Percentiles rank a stretch among this genome's conserved stretches.
Evolutionary conservation across 2,888 invertebrate genomes (phyloP).

Genomic region (Leptopilina myrica): DNA sequence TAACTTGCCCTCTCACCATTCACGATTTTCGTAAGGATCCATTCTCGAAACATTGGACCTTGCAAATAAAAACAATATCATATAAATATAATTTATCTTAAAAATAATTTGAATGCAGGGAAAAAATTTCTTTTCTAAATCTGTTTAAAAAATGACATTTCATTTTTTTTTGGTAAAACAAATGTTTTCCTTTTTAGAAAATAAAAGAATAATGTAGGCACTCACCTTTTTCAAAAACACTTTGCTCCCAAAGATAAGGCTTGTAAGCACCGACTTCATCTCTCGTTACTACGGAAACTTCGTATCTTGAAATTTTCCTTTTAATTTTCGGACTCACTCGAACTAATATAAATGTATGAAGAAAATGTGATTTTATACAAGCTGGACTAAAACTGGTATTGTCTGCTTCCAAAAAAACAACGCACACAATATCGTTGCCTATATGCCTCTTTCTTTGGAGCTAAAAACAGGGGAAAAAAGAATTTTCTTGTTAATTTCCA

Average conservation of each 20-base stretch:
- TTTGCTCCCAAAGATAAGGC: constrained; percentile 96
- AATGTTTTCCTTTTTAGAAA: neutral
- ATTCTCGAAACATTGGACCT: constrained; percentile 94
- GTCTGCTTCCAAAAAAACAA: constrained; percentile 95
- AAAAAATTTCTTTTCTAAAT: constrained; percentile 25
- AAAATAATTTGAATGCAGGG: too few relatives aligned
- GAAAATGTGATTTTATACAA: constrained; percentile 96
- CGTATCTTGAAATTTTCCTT: constrained; percentile 91
- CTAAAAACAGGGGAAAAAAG: constrained; percentile 65
- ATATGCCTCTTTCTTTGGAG: constrained; percentile 95
- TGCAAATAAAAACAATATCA: neutral
- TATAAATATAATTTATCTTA: too few relatives aligned
- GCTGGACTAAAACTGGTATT: constrained; percentile 95
- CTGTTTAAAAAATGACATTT: too few relatives aligned
- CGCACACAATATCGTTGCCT: constrained; percentile 96
- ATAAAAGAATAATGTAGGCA: neutral
- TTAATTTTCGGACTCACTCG: constrained; percentile 92
- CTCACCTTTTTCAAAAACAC: constrained; percentile 90
- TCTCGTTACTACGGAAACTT: constrained; percentile 94
- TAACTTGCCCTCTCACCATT: constrained; percentile 96
- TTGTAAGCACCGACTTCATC: constrained; percentile 97
- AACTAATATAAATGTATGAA: constrained; percentile 95
- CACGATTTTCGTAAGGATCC: constrained; percentile 95
- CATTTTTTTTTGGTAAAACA: neutral
- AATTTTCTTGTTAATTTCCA: too few relatives aligned